These are phyloP conservation scores for Chaenogobius annularis DNA, from an alignment of 2,113 vertebrate genomes.

Conservation along the genomic window DNA sequence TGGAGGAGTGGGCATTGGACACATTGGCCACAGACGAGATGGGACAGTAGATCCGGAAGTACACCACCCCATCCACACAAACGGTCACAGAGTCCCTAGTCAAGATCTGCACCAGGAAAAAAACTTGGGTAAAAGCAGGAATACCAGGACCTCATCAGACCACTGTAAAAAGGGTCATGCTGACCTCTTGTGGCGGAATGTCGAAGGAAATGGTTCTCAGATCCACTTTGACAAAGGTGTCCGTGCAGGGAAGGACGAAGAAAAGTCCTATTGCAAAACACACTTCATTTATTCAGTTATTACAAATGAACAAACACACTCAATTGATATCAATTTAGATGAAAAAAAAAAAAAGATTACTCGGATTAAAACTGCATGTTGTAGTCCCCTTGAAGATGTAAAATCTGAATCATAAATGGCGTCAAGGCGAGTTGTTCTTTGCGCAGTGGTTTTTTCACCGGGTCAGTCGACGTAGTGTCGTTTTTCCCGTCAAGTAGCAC, in stretches of 20 bases:
- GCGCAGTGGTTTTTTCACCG: no score
- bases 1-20: slow-evolving; percentile 77
- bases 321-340: no score
- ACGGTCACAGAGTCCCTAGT: slow-evolving; percentile 87
- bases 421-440: no score
- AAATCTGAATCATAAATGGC: no score
- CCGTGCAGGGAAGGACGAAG: slow-evolving; percentile 90
- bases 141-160: neutral
- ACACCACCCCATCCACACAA: slow-evolving; percentile 85
- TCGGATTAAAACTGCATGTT: no score
- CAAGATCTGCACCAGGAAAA: slow-evolving; percentile 74
- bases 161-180: neutral
- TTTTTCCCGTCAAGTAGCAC: no score
- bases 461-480: no score
- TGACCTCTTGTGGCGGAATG: slow-evolving; percentile 93
- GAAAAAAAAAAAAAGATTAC: no score
- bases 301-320: no score
- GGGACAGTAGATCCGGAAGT: slow-evolving; percentile 80
- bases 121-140: no score
- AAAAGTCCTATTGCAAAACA: slow-evolving; percentile 82
- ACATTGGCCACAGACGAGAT: slow-evolving; percentile 84
- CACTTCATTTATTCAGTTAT: neutral
- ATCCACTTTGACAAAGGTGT: slow-evolving; percentile 91
- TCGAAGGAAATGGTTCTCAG: slow-evolving; percentile 93
- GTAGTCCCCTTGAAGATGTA: no score